Percentiles rank a stretch among this genome's conserved stretches.
Evolutionary conservation across 2,888 invertebrate genomes (phyloP).

Genomic region (Physocephala rufipes): DNA sequence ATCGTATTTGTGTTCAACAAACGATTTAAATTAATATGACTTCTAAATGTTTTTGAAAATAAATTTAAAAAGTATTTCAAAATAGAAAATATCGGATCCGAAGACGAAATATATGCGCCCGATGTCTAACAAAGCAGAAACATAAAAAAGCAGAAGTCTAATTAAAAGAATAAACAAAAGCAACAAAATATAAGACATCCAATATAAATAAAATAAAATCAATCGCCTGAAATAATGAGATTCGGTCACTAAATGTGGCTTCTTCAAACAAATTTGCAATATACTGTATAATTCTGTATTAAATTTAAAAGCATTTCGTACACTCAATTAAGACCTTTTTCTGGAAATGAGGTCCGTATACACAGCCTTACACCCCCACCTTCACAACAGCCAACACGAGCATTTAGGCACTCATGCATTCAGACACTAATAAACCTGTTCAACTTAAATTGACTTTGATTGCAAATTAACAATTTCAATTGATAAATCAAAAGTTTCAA

Average conservation of each 20-base stretch:
- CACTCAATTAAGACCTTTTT: slow-evolving; percentile 23
- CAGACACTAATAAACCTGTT: not conserved
- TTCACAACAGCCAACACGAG: not conserved
- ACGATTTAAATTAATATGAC: not conserved
- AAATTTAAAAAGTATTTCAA: no score
- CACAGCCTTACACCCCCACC: not conserved
- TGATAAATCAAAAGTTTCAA: slow-evolving; percentile 54
- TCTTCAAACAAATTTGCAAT: slow-evolving; percentile 18
- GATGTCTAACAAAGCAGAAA: no score
- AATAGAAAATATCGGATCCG: no score
- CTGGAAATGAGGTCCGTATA: not conserved
- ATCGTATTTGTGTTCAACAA: no score
- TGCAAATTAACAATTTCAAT: slow-evolving; percentile 58
- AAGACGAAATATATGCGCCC: no score
- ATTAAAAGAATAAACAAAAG: no score
- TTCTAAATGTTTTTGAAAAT: no score
- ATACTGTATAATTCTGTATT: not conserved
- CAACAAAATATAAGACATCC: no score
- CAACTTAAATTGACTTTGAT: slow-evolving; percentile 51
- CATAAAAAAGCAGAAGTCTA: no score
- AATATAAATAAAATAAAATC: no score
- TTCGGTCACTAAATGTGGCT: not conserved
- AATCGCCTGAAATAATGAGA: not conserved
- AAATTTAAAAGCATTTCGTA: slow-evolving; percentile 24
- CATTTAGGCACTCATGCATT: not conserved